Percentiles rank a stretch among this genome's conserved stretches.
These are phyloP conservation scores for Threskiornis aethiopicus DNA, from an alignment of 2,797 vertebrate species.

Conservation along the genomic window DNA sequence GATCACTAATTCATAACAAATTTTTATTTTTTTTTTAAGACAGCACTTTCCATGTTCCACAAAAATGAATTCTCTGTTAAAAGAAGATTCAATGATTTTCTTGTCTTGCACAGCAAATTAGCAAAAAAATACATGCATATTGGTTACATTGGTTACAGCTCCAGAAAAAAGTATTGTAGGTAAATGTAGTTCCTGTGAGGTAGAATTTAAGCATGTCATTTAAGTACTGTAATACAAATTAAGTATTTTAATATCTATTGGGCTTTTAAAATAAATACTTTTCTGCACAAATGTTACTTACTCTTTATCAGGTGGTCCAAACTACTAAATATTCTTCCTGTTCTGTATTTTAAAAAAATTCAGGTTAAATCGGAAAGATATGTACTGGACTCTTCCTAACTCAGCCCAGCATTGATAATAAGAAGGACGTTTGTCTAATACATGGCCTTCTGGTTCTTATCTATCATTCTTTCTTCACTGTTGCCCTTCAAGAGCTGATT, in stretches of 20 bases:
- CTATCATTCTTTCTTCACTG: background rate
- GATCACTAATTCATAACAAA: background rate
- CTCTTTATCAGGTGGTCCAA: background rate
- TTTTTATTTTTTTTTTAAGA: background rate
- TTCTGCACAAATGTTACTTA: background rate
- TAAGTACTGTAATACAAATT: background rate
- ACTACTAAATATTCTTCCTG: background rate
- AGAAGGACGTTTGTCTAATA: background rate
- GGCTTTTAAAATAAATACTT: background rate
- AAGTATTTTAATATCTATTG: background rate
- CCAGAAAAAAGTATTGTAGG: constrained; percentile 96
- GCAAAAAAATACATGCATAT: constrained; percentile 92
- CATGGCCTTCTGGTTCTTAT: background rate
- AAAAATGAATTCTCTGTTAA: constrained; percentile 89
- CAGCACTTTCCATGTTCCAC: constrained; percentile 86
- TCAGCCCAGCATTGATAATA: background rate
- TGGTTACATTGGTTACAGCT: constrained; percentile 93
- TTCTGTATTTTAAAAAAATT: background rate
- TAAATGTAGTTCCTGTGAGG: constrained; percentile 67
- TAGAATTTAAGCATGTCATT: background rate
- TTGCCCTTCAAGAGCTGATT: background rate
- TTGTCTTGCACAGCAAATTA: constrained; percentile 94
- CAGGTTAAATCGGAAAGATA: background rate
- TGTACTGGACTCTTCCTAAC: background rate
- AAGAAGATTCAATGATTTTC: constrained; percentile 95